A percentile compares a stretch with the other conserved stretches of the same genome.
phyloP scores from a whole-genome alignment of 2,113 vertebrate species.

The Lontra canadensis region DNA sequence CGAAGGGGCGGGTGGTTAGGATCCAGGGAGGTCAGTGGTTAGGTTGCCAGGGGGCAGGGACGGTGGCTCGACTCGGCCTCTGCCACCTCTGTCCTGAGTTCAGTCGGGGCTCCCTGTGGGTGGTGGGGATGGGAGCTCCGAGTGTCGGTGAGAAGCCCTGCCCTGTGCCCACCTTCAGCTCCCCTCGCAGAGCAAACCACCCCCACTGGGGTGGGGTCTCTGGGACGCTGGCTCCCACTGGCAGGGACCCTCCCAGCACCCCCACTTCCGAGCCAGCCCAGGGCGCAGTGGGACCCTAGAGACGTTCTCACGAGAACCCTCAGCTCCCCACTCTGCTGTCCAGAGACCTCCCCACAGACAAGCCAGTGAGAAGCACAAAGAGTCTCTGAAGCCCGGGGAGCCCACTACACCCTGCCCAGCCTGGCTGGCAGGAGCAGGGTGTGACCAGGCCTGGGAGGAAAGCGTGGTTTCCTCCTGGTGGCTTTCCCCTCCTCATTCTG shows the following conservation, averaged over 20 bases:
- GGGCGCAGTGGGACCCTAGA: rapidly evolving
- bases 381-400: background rate
- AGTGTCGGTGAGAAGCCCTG: background rate
- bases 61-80: background rate
- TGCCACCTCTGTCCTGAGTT: background rate
- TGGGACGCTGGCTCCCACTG: rapidly evolving
- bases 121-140: background rate
- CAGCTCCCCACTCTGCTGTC: background rate
- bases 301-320: background rate
- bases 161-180: background rate
- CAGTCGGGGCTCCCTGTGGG: background rate
- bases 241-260: background rate
- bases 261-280: background rate
- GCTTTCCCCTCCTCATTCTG: background rate
- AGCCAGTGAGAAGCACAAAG: background rate
- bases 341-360: background rate
- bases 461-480: background rate
- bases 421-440: background rate
- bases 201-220: background rate
- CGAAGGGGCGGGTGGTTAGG: background rate
- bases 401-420: background rate
- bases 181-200: background rate
- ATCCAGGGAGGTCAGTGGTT: background rate
- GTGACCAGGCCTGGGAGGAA: background rate
- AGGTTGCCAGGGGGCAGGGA: background rate